phyloP scores from a whole-genome alignment of 1,140 invertebrate species.

The Danaus plexippus region DNA sequence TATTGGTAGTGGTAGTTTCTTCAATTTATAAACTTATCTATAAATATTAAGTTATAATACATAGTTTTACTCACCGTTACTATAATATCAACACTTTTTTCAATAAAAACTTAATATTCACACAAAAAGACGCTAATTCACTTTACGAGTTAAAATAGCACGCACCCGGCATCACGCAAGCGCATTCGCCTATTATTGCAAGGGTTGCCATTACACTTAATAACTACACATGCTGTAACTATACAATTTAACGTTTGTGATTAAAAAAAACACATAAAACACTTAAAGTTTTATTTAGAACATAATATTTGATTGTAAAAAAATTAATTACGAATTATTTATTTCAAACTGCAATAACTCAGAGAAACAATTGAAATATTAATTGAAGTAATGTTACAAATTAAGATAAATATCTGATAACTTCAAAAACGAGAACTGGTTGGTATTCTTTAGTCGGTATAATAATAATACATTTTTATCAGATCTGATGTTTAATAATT shows the following conservation, averaged over 20 bases:
- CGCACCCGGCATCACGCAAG: constrained; percentile 67
- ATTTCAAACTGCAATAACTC: too few relatives aligned
- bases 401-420: too few relatives aligned
- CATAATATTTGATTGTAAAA: constrained; percentile 3
- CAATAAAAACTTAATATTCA: constrained; percentile 29
- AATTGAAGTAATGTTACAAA: too few relatives aligned
- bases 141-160: constrained; percentile 58
- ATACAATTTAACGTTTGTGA: too few relatives aligned
- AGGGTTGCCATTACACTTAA: constrained; percentile 10
- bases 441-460: too few relatives aligned
- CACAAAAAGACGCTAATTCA: constrained; percentile 45
- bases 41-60: constrained; percentile 5
- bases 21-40: constrained; percentile 11
- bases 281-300: constrained; percentile 8
- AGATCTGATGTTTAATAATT: too few relatives aligned
- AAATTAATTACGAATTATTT: constrained; percentile 11
- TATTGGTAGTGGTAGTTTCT: constrained; percentile 12
- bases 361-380: too few relatives aligned
- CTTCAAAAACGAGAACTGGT: too few relatives aligned
- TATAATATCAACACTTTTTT: neutral
- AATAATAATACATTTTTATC: too few relatives aligned
- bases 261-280: neutral
- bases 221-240: too few relatives aligned
- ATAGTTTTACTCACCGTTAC: too few relatives aligned
- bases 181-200: constrained; percentile 58